These are phyloP conservation scores for Drosophila planitibia DNA, from an alignment of 2,888 invertebrate species.

Conservation along the genomic window DNA sequence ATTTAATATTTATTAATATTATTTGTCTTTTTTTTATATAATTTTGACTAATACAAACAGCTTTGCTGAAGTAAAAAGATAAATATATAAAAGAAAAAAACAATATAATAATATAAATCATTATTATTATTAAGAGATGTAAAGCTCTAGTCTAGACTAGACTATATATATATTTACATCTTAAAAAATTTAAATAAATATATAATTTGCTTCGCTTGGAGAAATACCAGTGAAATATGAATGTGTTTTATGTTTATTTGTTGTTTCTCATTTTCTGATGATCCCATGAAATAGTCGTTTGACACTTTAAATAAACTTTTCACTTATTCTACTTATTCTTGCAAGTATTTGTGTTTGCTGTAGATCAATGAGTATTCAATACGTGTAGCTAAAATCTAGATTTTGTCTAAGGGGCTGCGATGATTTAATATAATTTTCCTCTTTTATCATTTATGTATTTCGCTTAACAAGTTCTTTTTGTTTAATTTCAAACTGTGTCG, in stretches of 20 bases:
- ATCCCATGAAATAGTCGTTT: constrained; percentile 9
- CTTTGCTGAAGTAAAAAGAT: neutral
- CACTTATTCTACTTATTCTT: neutral
- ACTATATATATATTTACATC: neutral
- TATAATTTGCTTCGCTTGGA: constrained; percentile 9
- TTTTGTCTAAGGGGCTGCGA: neutral
- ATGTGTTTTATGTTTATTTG: neutral
- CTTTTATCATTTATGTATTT: neutral
- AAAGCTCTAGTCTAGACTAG: neutral
- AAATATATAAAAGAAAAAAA: neutral
- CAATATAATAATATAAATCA: neutral
- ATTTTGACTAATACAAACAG: neutral
- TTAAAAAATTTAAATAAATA: neutral
- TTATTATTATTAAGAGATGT: neutral
- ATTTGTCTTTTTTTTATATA: neutral
- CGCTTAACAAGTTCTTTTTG: neutral
- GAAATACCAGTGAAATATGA: constrained; percentile 7
- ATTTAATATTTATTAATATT: neutral
- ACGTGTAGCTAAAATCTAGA: neutral
- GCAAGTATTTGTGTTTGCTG: neutral
- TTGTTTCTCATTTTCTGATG: neutral
- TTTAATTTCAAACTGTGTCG: neutral
- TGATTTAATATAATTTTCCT: neutral
- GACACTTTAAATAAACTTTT: constrained; percentile 10
- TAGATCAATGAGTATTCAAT: neutral